Conservation (phyloP, 1,140 invertebrate genomes). For the Lasioglossum baleicum region DNA sequence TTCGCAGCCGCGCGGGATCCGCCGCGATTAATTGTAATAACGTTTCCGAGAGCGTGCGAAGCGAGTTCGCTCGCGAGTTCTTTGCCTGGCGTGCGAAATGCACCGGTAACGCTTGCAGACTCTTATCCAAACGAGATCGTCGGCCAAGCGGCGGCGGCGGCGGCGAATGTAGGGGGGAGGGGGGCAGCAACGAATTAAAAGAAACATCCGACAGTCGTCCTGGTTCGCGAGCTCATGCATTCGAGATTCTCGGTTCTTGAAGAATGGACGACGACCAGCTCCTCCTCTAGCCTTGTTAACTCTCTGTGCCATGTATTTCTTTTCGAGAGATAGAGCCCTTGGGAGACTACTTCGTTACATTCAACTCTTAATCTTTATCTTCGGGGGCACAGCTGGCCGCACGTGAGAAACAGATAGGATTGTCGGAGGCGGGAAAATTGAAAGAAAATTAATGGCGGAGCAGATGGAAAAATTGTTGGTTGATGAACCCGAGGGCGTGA, state of each 20-base stretch:
- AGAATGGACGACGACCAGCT: not conserved
- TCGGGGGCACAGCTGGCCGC: too few relatives aligned
- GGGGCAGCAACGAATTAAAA: slow-evolving; percentile 56
- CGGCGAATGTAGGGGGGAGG: not conserved
- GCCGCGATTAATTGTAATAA: slow-evolving; percentile 59
- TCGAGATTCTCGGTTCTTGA: slow-evolving; percentile 5
- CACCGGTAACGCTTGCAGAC: slow-evolving; percentile 48
- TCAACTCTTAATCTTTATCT: too few relatives aligned
- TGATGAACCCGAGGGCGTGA: too few relatives aligned
- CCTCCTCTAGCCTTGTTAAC: not conserved
- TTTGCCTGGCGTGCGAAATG: slow-evolving; percentile 62
- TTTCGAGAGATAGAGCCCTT: not conserved
- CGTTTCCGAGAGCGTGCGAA: slow-evolving; percentile 66
- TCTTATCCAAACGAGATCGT: slow-evolving; percentile 61
- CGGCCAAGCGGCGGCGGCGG: slow-evolving; percentile 9
- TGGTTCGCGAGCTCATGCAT: slow-evolving; percentile 17
- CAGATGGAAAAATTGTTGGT: too few relatives aligned
- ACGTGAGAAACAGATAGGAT: too few relatives aligned
- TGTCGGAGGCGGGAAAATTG: too few relatives aligned
- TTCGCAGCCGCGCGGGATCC: slow-evolving; percentile 44
- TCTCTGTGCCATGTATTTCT: not conserved
- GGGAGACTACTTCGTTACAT: too few relatives aligned
- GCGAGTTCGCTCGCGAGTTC: slow-evolving; percentile 45
- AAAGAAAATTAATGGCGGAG: too few relatives aligned
- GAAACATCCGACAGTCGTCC: slow-evolving; percentile 58